Evolutionary conservation across 2,888 invertebrate species (phyloP).

Genomic region (Tinea semifulvella): DNA sequence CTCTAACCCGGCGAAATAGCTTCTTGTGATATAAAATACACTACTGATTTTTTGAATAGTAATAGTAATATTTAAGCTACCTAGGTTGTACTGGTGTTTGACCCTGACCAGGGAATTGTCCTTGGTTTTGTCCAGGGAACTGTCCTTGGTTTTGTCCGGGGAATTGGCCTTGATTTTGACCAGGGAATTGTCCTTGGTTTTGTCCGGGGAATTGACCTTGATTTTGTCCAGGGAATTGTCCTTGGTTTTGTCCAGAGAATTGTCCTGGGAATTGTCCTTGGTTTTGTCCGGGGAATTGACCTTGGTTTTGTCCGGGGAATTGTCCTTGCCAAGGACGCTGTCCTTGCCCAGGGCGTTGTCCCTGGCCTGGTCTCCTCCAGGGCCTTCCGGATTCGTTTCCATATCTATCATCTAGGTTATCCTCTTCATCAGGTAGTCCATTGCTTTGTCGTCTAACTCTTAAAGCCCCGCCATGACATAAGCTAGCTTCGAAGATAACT

Average conservation of each 20-base stretch:
- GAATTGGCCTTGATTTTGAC: conserved; percentile 16
- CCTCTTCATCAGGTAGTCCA: conserved; percentile 20
- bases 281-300: conserved; percentile 11
- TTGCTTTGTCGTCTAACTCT: conserved; percentile 31
- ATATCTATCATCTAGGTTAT: conserved; percentile 40
- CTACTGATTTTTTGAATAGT: too few relatives aligned
- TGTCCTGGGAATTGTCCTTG: conserved; percentile 17
- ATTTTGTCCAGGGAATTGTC: conserved; percentile 16
- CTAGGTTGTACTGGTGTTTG: conserved; percentile 17
- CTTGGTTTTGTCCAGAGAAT: conserved; percentile 18
- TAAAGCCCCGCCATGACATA: conserved; percentile 23
- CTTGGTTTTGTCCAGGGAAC: conserved; percentile 17
- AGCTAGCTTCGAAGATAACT: not conserved
- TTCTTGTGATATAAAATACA: too few relatives aligned
- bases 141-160: conserved; percentile 18
- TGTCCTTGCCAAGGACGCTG: conserved; percentile 14
- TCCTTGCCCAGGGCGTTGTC: conserved; percentile 19
- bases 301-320: conserved; percentile 11
- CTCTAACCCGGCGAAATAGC: too few relatives aligned
- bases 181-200: conserved; percentile 17
- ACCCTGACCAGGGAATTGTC: conserved; percentile 15
- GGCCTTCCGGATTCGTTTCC: conserved; percentile 23
- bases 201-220: conserved; percentile 9
- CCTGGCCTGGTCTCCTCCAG: conserved; percentile 18
- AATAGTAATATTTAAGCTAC: not conserved